These are phyloP conservation scores for Pemphigus obesinymphae DNA, from an alignment of 1,140 invertebrate genomes.

Conservation along the genomic window DNA sequence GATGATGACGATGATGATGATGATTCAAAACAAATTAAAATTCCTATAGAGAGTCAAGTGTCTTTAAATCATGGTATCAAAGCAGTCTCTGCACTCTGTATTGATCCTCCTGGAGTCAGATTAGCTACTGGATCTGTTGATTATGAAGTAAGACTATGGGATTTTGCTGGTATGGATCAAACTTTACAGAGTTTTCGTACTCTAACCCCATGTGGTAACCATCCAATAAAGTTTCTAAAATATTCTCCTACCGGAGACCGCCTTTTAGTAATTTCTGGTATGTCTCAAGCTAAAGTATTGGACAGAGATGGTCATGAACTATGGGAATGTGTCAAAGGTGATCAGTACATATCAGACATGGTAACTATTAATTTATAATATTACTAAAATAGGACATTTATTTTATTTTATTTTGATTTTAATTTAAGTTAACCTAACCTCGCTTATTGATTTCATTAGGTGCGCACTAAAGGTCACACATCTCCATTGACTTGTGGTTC, in stretches of 20 bases:
- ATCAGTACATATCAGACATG: constrained; percentile 95
- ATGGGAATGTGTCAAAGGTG: constrained; percentile 91
- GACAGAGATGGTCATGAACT: constrained; percentile 95
- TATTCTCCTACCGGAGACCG: constrained; percentile 92
- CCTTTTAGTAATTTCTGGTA: constrained; percentile 89
- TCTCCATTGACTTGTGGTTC: constrained; percentile 83
- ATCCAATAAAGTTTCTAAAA: constrained; percentile 84
- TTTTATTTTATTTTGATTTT: no score
- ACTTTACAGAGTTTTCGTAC: constrained; percentile 85
- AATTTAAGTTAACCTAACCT: neutral
- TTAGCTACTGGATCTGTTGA: constrained; percentile 90
- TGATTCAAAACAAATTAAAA: constrained; percentile 58
- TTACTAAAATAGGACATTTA: neutral
- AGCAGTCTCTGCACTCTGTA: constrained; percentile 78
- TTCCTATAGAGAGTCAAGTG: constrained; percentile 78
- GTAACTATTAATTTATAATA: constrained; percentile 49
- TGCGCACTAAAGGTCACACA: constrained; percentile 91
- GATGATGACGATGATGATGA: constrained; percentile 51
- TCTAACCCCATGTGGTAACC: constrained; percentile 88
- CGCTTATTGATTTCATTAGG: neutral
- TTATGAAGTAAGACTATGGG: constrained; percentile 95
- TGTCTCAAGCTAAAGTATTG: constrained; percentile 85
- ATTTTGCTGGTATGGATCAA: constrained; percentile 96
- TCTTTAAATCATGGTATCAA: constrained; percentile 78
- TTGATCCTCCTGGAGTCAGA: constrained; percentile 88